Base-by-base conservation (phyloP, 2,888 invertebrate species). In the Eremobia ochroleuca region DNA sequence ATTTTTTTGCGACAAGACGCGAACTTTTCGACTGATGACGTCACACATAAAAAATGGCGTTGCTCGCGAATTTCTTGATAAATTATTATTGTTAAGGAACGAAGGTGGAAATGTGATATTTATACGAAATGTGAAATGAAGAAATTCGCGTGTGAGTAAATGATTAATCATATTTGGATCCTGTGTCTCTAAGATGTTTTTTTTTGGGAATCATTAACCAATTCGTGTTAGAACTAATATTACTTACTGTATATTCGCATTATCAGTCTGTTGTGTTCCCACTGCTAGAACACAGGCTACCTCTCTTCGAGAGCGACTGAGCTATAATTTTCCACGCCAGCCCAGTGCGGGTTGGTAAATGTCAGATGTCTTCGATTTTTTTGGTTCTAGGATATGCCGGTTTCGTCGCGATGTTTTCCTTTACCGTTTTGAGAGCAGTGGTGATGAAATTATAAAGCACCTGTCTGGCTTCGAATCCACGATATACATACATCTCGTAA, bases 21-120 rank as follows among this genome's bases (percentile, higher is more conserved):
- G 65, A 87, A 87, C 85, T 87, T 88, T 83, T 77, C 69, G 69
- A 80, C 88, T 78, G 79, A 73, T 84, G 89, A 78, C 85, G 81
- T 83, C 71, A 81, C 18, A n/a, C 18, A 18, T 40, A 85, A 85
- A 86, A 82, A 80, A 80, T 76, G 40, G 76, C 61, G 66, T 34
- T 70, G 31, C 76, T 64, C 43, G 43, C 28, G 74, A 85, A 72
- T 77, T 77, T 77, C 72, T 71, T 77, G 85, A 82, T 77, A 82
- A 81, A 85, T 87, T 85, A 85, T 77, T 85, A 73, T 74, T 81
- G 73, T 81, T 79, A 66, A 77, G 49, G 49, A 59, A 28, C 6
- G 66, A 58, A 79, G 75, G 69, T 81, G 31, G 49, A 34, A 80
- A 69, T 84, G 62, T 65, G 52, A 82, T 79, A 73, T 83, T 82